Evolutionary conservation across 2,797 vertebrate genomes (phyloP), one percentile per base, ranked within the genome.

Genomic region (Nannoperca obscura): DNA sequence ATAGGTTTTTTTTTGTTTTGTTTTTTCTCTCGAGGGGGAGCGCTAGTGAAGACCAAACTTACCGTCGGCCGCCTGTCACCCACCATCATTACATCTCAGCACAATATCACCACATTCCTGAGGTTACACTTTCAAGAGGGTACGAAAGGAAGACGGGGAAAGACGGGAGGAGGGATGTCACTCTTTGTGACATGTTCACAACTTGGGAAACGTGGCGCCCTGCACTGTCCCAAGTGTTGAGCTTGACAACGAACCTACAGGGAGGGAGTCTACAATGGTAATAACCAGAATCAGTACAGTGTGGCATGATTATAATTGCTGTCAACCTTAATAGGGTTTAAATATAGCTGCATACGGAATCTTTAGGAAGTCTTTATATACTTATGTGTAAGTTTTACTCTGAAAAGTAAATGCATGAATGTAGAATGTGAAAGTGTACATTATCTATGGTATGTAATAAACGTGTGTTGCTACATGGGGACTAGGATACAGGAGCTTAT

Each of bases 11-110:
- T 71, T 40, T 74, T 71, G 70, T 69, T 66, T 81, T 57, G 57
- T 76, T 75, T 44, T 81, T 74, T 63, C 24, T 27, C 24, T 27
- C 8, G 74, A 88, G 90, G 93, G 92, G 87, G 89, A 90, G 87
- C 64, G 57, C 83, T 83, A 88, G 91, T 93, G 91, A 94, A 93
- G 93, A 93, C 94, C 84, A 90, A 86, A 95, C 94, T 95, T 94
- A 94, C 94, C 93, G 53, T 82, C 32, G 53, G 86, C 83, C 4
- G 88, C 92, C 92, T 92, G 90, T 94, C 93, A 92, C 93, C 92
- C 91, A 95, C 94, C 94, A 95, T 94, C 94, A 94, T 94, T 92
- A 95, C 91, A 94, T 93, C 90, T 89, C 92, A 95, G 92, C 90
- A 93, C 91, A 94, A 93, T 83, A 87, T 91, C 90, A 94, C 90